Conservation (phyloP, 2,797 vertebrate genomes). For the Bradypus variegatus region DNA sequence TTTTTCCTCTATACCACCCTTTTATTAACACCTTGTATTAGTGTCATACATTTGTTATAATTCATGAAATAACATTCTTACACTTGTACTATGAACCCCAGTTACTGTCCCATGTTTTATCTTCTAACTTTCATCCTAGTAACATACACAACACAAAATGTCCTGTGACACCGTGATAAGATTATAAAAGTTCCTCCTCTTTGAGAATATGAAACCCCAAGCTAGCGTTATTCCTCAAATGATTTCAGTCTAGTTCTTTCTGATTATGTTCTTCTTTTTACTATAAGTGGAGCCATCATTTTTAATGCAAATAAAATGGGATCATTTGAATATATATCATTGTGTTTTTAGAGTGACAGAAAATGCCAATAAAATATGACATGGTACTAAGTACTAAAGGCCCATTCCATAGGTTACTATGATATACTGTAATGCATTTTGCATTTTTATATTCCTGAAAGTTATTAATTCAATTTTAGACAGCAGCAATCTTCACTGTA, state of each 20-base stretch:
- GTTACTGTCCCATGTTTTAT: too few species aligned
- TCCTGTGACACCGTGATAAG: neutral
- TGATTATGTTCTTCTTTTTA: neutral
- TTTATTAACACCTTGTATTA: too few species aligned
- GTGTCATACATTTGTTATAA: too few species aligned
- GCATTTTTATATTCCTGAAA: slow-evolving; percentile 8
- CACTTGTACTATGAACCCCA: too few species aligned
- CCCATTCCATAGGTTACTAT: neutral
- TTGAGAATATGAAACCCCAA: neutral
- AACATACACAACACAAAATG: neutral
- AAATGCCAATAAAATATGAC: neutral
- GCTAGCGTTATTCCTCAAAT: neutral
- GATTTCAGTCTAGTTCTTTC: slow-evolving; percentile 7
- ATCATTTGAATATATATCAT: neutral
- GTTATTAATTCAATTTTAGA: neutral
- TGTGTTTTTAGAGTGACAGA: slow-evolving; percentile 3
- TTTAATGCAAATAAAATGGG: slow-evolving; percentile 7
- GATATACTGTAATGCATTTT: neutral
- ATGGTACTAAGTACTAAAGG: neutral
- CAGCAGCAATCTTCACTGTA: neutral
- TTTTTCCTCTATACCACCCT: too few species aligned
- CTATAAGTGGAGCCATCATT: neutral
- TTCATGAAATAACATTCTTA: too few species aligned
- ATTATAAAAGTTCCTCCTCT: slow-evolving; percentile 9
- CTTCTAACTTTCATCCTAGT: too few species aligned